These are phyloP conservation scores for Cyprinodon diabolis DNA, from an alignment of 2,797 vertebrate genomes.

Conservation along the genomic window DNA sequence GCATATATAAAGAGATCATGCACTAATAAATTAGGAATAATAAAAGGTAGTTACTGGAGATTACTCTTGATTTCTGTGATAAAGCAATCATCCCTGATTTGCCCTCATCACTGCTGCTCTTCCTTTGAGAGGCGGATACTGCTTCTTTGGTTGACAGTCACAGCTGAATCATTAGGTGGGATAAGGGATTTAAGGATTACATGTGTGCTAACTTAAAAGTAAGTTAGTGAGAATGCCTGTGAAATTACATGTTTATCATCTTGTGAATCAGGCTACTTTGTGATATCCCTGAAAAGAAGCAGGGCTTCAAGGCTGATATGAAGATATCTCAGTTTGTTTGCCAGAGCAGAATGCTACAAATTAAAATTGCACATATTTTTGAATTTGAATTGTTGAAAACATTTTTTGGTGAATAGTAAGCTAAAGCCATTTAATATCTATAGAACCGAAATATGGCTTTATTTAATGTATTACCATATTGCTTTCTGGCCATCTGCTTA, in stretches of 20 bases:
- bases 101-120: background rate
- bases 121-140: background rate
- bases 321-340: background rate
- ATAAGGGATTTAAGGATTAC: background rate
- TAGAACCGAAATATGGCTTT: conserved; percentile 14
- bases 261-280: background rate
- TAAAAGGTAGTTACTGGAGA: background rate
- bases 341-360: background rate
- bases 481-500: conserved; percentile 27
- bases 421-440: conserved; percentile 17
- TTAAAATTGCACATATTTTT: background rate
- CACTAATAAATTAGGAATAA: background rate
- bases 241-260: background rate
- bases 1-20: background rate
- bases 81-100: background rate
- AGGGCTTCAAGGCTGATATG: background rate
- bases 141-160: background rate
- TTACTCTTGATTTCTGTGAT: background rate
- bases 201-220: background rate
- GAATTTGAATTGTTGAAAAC: too few species aligned
- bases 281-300: background rate
- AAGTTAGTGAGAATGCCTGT: background rate
- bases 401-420: too few species aligned
- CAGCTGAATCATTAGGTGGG: background rate
- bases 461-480: conserved; percentile 18